A percentile compares a stretch with the other conserved stretches of the same genome.
Conservation (phyloP, 2,888 invertebrate genomes). For the Acronicta aceris region DNA sequence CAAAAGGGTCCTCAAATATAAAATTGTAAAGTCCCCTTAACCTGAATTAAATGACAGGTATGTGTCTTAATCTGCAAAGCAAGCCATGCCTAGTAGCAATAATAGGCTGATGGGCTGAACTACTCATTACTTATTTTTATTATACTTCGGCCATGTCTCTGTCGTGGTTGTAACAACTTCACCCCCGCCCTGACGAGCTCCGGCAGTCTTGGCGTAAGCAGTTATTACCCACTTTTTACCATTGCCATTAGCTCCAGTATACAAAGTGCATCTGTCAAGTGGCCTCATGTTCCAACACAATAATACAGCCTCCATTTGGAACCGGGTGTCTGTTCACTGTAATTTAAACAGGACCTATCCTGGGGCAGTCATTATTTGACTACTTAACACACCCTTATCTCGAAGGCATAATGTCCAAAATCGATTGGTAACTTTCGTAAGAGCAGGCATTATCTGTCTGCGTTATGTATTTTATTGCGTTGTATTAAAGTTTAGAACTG, state of each 20-base stretch:
- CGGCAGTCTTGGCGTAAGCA: slow-evolving; percentile 17
- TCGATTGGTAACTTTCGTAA: slow-evolving; percentile 10
- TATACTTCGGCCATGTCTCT: neutral
- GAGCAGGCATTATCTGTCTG: slow-evolving; percentile 22
- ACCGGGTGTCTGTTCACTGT: slow-evolving; percentile 45
- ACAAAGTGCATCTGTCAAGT: slow-evolving; percentile 53
- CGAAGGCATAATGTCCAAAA: slow-evolving; percentile 24
- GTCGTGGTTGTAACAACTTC: neutral
- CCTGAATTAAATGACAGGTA: too few species aligned
- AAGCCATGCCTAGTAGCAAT: neutral
- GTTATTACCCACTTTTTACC: slow-evolving; percentile 45
- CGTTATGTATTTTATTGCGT: slow-evolving; percentile 19
- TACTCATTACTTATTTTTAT: neutral
- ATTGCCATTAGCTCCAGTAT: slow-evolving; percentile 38
- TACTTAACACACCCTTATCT: slow-evolving; percentile 37
- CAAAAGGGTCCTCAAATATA: too few species aligned
- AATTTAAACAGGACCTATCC: slow-evolving; percentile 64
- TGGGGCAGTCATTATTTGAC: slow-evolving; percentile 44
- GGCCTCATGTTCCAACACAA: slow-evolving; percentile 40
- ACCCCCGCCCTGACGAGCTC: slow-evolving; percentile 5
- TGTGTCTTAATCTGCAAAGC: too few species aligned
- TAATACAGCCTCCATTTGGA: slow-evolving; percentile 57
- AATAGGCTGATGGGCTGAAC: neutral
- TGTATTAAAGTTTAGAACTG: slow-evolving; percentile 39
- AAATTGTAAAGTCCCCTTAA: too few species aligned